phyloP scores from a whole-genome alignment of 2,113 vertebrate species.

The Notechis scutatus region DNA sequence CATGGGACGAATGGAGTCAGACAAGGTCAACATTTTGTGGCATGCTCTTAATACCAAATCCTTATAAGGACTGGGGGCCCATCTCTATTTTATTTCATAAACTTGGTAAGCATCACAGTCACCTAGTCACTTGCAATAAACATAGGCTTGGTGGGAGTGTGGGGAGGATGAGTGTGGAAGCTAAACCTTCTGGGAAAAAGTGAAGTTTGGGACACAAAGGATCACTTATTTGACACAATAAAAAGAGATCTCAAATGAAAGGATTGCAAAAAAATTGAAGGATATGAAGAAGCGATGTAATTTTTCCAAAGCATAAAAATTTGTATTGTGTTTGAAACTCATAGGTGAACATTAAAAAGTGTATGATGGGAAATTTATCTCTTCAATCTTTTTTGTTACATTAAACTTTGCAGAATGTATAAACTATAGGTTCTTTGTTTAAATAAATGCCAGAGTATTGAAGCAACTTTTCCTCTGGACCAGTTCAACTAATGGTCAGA shows the following conservation, averaged over 20 bases:
- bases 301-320: neutral
- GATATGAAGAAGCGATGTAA: neutral
- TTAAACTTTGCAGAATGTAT: neutral
- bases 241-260: neutral
- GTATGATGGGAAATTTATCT: slow-evolving; percentile 14
- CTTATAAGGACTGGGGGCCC: slow-evolving; percentile 48
- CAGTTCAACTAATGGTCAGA: neutral
- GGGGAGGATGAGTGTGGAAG: slow-evolving; percentile 6
- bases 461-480: neutral
- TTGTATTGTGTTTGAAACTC: slow-evolving; percentile 31
- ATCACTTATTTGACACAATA: slow-evolving; percentile 32
- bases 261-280: slow-evolving; percentile 16
- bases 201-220: neutral
- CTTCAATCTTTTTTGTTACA: neutral
- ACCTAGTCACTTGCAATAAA: slow-evolving; percentile 52
- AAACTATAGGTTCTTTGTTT: neutral
- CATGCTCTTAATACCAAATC: slow-evolving; percentile 28
- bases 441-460: neutral
- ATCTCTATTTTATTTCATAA: slow-evolving; percentile 46
- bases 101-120: slow-evolving; percentile 47
- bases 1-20: slow-evolving; percentile 67
- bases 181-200: neutral
- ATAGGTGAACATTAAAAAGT: neutral
- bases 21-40: slow-evolving; percentile 59
- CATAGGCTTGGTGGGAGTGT: slow-evolving; percentile 29